These are phyloP conservation scores for Apotomis betuletana DNA, from an alignment of 2,888 invertebrate genomes.

Conservation along the genomic window DNA sequence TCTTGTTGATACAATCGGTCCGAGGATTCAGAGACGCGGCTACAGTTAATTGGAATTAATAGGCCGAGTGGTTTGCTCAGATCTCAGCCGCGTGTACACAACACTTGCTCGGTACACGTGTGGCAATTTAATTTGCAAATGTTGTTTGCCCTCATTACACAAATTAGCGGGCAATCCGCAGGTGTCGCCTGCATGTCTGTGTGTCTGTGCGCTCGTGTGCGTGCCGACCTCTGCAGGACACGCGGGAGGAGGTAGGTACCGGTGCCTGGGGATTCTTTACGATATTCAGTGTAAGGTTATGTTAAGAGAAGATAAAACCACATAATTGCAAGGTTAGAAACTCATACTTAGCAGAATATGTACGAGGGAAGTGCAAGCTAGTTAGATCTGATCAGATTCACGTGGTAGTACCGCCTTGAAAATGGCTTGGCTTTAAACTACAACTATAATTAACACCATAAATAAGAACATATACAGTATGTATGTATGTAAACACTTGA, in stretches of 20 bases:
- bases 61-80: conserved; percentile 31
- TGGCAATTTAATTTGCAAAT: conserved; percentile 39
- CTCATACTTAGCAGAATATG: too few species aligned
- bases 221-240: neutral
- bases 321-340: too few species aligned
- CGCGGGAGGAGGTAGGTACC: neutral
- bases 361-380: too few species aligned
- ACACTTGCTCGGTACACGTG: conserved; percentile 31
- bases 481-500: too few species aligned
- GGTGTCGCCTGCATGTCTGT: conserved; percentile 36
- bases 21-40: neutral
- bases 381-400: too few species aligned
- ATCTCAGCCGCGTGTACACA: conserved; percentile 24
- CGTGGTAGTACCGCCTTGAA: too few species aligned
- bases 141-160: conserved; percentile 33
- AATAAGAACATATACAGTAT: too few species aligned
- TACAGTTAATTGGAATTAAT: conserved; percentile 19
- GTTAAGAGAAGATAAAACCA: too few species aligned
- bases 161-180: conserved; percentile 42
- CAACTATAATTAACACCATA: too few species aligned
- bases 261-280: too few species aligned
- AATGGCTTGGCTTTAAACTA: too few species aligned
- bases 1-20: neutral
- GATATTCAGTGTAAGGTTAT: too few species aligned
- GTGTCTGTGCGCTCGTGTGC: neutral